Percentiles rank a stretch among this genome's conserved stretches.
Conservation (phyloP, 1,140 invertebrate genomes). For the Drosophila bipectinata region DNA sequence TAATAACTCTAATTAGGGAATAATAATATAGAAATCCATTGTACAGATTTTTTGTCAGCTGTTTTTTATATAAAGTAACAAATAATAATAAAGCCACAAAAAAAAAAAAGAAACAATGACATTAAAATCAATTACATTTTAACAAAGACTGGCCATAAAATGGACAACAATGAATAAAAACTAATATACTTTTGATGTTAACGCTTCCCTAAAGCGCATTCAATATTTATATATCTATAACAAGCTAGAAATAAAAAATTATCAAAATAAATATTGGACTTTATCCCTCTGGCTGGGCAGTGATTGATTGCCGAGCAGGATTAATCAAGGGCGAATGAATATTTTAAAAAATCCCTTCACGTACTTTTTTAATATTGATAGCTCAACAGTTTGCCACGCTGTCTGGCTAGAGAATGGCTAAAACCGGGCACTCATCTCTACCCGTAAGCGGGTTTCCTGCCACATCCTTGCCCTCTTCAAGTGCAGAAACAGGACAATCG, state of each 20-base stretch:
- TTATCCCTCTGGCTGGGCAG: background rate
- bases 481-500: conserved; percentile 74
- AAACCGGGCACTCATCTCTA: conserved; percentile 37
- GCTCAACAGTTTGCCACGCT: conserved; percentile 30
- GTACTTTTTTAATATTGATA: conserved; percentile 37
- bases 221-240: background rate
- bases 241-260: background rate
- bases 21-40: background rate
- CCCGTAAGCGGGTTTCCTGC: conserved; percentile 10
- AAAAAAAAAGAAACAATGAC: background rate
- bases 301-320: conserved; percentile 34
- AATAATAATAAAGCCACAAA: too few species aligned
- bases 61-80: too few species aligned
- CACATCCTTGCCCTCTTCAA: background rate
- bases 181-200: background rate
- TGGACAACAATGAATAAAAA: background rate
- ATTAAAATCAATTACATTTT: background rate
- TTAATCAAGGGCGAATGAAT: conserved; percentile 46
- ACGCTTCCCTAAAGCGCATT: background rate
- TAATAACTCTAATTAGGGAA: background rate
- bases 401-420: conserved; percentile 13
- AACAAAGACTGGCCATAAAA: too few species aligned
- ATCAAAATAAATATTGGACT: conserved; percentile 12
- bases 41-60: too few species aligned
- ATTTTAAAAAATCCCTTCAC: conserved; percentile 47